A percentile compares a stretch with the other conserved stretches of the same genome.
These are phyloP conservation scores for Chelidonichthys spinosus DNA, from an alignment of 2,797 vertebrate genomes.

Conservation along the genomic window DNA sequence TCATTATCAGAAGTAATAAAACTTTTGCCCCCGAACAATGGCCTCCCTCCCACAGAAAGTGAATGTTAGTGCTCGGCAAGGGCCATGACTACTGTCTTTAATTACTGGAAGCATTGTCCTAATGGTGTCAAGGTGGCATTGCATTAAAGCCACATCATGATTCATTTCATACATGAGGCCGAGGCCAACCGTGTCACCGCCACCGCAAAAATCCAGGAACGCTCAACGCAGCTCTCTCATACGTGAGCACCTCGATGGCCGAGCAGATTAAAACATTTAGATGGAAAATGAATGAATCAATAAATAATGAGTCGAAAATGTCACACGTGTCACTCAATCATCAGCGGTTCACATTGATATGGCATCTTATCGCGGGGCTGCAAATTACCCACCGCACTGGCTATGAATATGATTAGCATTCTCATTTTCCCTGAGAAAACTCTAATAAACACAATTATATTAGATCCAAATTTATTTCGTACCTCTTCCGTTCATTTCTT, in stretches of 20 bases:
- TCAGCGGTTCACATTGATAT: conserved; percentile 64
- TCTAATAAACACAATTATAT: conserved; percentile 77
- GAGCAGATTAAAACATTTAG: conserved; percentile 72
- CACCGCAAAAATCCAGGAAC: conserved; percentile 32
- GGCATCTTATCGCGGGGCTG: conserved; percentile 69
- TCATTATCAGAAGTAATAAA: conserved; percentile 73
- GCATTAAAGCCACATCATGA: conserved; percentile 46
- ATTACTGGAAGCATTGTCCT: conserved; percentile 56
- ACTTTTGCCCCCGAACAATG: conserved; percentile 61
- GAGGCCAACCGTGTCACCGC: conserved; percentile 38
- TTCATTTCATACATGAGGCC: conserved; percentile 49
- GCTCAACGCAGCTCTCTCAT: conserved; percentile 27
- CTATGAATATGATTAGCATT: conserved; percentile 85
- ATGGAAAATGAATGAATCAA: conserved; percentile 75
- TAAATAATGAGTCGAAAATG: conserved; percentile 83
- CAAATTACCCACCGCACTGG: conserved; percentile 76
- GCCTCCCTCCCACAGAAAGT: conserved; percentile 47
- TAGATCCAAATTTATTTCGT: conserved; percentile 64
- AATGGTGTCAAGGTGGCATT: conserved; percentile 69
- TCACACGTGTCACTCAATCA: conserved; percentile 79
- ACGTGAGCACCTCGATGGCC: conserved; percentile 16
- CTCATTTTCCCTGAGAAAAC: conserved; percentile 74
- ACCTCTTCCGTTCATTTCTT: conserved; percentile 53
- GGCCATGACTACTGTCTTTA: conserved; percentile 26
- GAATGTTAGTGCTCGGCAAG: conserved; percentile 46